phyloP scores from a whole-genome alignment of 2,797 vertebrate genomes.

The Leuciscus waleckii region DNA sequence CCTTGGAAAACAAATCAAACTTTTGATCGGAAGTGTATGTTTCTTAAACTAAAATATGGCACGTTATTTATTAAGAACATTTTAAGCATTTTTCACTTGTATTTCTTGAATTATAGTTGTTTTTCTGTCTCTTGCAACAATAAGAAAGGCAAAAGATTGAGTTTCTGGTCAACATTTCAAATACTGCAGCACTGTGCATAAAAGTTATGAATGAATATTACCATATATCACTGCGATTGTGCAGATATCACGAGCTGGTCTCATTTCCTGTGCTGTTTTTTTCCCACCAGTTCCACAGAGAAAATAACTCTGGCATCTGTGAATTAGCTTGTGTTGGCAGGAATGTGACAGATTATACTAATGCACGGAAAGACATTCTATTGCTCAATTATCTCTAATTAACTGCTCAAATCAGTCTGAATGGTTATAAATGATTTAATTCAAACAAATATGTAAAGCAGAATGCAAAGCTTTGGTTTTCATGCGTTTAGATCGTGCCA shows the following conservation, averaged over 20 bases:
- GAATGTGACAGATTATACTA: slow-evolving; percentile 47
- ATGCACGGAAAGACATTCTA: slow-evolving; percentile 43
- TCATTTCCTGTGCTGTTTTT: slow-evolving; percentile 40
- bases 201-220: slow-evolving; percentile 33
- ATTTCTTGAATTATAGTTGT: neutral
- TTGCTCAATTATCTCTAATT: slow-evolving; percentile 52
- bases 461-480: slow-evolving; percentile 32
- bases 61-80: neutral
- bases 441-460: slow-evolving; percentile 24
- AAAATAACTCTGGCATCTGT: slow-evolving; percentile 46
- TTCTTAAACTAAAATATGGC: too few relatives aligned
- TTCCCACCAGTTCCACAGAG: slow-evolving; percentile 1
- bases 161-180: slow-evolving; percentile 30
- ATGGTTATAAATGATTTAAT: slow-evolving; percentile 36
- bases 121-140: neutral
- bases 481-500: neutral
- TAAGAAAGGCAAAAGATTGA: neutral
- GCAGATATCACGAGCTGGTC: slow-evolving; percentile 39
- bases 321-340: slow-evolving; percentile 45
- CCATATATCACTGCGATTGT: slow-evolving; percentile 37
- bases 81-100: neutral
- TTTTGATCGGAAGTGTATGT: neutral
- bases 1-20: neutral
- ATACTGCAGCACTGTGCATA: slow-evolving; percentile 17
- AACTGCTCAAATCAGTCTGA: slow-evolving; percentile 44